These are phyloP conservation scores for Tinamus major DNA, from an alignment of 2,797 vertebrate genomes.

Conservation along the genomic window DNA sequence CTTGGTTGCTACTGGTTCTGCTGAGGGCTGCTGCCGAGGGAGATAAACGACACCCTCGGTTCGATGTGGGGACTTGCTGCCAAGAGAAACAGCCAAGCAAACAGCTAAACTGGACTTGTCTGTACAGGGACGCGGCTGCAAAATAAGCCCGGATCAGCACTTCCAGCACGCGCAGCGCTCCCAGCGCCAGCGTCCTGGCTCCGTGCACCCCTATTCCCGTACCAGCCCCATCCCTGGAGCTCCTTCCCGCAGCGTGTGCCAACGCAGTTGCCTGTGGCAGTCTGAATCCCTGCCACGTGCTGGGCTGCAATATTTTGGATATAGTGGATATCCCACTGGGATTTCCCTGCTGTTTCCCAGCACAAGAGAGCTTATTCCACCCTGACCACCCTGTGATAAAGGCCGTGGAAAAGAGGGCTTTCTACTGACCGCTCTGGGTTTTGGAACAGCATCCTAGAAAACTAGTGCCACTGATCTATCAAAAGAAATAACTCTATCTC, in stretches of 20 bases:
- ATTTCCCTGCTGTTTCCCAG: neutral
- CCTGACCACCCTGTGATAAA: neutral
- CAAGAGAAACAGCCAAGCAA: conserved; percentile 33
- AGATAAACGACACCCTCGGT: neutral
- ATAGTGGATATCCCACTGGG: neutral
- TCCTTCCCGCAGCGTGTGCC: rapidly evolving
- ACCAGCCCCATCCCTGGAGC: rapidly evolving
- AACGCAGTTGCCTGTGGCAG: rapidly evolving
- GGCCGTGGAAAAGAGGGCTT: rapidly evolving
- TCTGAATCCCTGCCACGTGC: neutral
- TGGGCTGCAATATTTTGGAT: neutral
- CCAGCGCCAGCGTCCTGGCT: rapidly evolving
- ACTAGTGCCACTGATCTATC: neutral
- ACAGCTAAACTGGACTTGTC: neutral
- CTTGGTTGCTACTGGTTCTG: rapidly evolving
- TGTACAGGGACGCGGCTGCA: neutral
- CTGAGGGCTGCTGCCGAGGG: rapidly evolving
- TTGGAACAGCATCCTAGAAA: neutral
- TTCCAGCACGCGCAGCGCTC: neutral
- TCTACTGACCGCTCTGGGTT: neutral
- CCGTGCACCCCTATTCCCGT: rapidly evolving
- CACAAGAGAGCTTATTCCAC: neutral
- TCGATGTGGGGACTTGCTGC: rapidly evolving
- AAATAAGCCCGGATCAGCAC: neutral
- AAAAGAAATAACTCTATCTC: neutral